These are phyloP conservation scores for Cydia fagiglandana DNA, from an alignment of 1,140 invertebrate genomes.

Conservation along the genomic window DNA sequence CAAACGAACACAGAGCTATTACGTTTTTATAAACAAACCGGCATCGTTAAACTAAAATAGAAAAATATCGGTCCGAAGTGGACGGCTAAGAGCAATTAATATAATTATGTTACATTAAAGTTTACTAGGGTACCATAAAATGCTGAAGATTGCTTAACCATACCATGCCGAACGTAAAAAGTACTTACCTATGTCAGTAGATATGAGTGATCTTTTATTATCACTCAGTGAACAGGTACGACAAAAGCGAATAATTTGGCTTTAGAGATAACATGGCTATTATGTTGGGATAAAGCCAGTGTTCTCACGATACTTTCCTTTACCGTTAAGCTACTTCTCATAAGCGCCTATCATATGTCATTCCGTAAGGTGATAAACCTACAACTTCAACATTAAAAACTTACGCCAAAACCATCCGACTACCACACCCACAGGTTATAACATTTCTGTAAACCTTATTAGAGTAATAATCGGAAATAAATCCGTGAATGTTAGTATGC, in stretches of 20 bases:
- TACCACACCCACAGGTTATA: background rate
- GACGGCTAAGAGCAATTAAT: conserved; percentile 18
- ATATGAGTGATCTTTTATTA: no score
- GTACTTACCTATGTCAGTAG: no score
- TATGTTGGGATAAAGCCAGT: no score
- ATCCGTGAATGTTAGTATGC: conserved; percentile 19
- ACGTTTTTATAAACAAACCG: conserved; percentile 29
- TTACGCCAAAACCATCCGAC: background rate
- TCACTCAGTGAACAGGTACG: no score
- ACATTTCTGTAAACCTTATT: background rate
- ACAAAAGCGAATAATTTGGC: no score
- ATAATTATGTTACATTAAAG: background rate
- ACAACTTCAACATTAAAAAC: no score
- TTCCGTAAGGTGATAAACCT: no score
- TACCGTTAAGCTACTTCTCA: no score
- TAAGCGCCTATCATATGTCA: no score
- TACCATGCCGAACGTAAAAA: no score
- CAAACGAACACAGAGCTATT: conserved; percentile 1
- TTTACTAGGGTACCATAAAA: background rate
- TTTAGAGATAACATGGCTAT: no score
- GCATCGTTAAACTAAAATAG: conserved; percentile 25
- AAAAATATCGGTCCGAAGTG: background rate
- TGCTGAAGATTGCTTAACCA: background rate
- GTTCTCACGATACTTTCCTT: no score
- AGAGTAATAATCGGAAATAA: background rate